Percentiles rank a stretch among this genome's conserved stretches.
These are phyloP conservation scores for Delia radicum DNA, from an alignment of 1,140 invertebrate genomes.

Conservation along the genomic window DNA sequence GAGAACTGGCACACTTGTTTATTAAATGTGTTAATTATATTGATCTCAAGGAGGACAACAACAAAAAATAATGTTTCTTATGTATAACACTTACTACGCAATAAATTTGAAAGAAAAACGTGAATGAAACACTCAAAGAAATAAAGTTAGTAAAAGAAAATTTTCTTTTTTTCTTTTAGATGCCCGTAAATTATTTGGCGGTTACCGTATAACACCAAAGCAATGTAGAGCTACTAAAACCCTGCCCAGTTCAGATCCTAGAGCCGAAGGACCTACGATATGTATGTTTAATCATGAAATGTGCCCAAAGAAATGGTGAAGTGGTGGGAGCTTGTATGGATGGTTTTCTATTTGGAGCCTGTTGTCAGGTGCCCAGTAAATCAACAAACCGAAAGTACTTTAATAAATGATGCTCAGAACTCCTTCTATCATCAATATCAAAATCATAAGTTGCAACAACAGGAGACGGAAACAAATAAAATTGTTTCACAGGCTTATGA, in stretches of 20 bases:
- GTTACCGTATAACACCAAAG: conserved; percentile 79
- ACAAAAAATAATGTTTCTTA: no score
- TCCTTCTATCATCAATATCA: conserved; percentile 50
- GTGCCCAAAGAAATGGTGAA: conserved; percentile 73
- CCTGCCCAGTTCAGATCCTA: conserved; percentile 59
- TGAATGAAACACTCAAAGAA: no score
- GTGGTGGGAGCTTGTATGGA: conserved; percentile 89
- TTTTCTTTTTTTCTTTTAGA: conserved; percentile 54
- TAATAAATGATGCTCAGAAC: conserved; percentile 52
- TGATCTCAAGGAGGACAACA: background rate
- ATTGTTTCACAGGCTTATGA: conserved; percentile 38
- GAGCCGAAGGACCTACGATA: conserved; percentile 68
- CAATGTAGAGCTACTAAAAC: conserved; percentile 67
- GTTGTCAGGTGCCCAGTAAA: conserved; percentile 70
- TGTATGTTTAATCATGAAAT: conserved; percentile 96
- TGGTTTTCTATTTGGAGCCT: conserved; percentile 83
- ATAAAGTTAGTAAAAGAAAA: no score
- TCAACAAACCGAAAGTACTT: conserved; percentile 45
- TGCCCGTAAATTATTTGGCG: conserved; percentile 78
- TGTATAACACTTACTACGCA: background rate
- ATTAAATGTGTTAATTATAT: background rate
- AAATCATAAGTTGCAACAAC: conserved; percentile 36
- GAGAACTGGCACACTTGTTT: background rate
- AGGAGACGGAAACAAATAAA: conserved; percentile 31
- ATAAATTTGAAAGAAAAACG: no score